Base-by-base conservation (phyloP, 2,888 invertebrate genomes). In the Orthonevra nobilis region DNA sequence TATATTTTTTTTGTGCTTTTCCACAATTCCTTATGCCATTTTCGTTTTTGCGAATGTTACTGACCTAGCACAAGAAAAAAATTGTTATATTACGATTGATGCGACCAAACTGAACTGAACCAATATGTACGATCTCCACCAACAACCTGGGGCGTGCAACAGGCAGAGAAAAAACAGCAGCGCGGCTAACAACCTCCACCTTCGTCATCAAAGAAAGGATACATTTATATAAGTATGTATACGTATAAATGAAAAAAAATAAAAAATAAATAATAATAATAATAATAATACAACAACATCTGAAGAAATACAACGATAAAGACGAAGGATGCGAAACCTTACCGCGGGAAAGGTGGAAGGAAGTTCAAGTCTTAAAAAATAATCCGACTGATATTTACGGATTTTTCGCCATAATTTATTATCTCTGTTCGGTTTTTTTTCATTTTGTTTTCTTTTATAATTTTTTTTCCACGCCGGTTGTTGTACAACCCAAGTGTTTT, bases 341-440 rank as follows among this genome's bases (percentile, higher is more conserved):
- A 38, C 50, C 56, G 42, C 38, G 32, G 26, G 38, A 72, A 28
- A 38, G 42, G 63, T 30, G 42, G 63, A 38, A 64, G 38, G 60
- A 68, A 68, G 52, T 54, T 40, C 72, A 60, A 52, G 52, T 58
- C 42, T 79, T 54, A 64, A 75, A 75, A 75, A 75, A 75, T 75
- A 79, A 72, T 79, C 72, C 72, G 54, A 60, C 77, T 79, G 77
- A 79, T 79, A 72, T 79, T 72, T 79, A 77, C 72, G 66, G 77
- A 66, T 60, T 79, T 63, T 72, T 79, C 54, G 72, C 46, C 38
- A 72, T 72, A 79, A 72, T 79, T 79, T 79, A 79, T 79, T 72
- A 77, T 66, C 64, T 60, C 60, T 64, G 63, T 50, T 75, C 12
- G 26, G 46, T 63, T 52, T 52, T 56, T 46, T 28, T 63, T 60